Base-by-base conservation (phyloP, 2,113 vertebrate species). In the Chaetodon auriga region DNA sequence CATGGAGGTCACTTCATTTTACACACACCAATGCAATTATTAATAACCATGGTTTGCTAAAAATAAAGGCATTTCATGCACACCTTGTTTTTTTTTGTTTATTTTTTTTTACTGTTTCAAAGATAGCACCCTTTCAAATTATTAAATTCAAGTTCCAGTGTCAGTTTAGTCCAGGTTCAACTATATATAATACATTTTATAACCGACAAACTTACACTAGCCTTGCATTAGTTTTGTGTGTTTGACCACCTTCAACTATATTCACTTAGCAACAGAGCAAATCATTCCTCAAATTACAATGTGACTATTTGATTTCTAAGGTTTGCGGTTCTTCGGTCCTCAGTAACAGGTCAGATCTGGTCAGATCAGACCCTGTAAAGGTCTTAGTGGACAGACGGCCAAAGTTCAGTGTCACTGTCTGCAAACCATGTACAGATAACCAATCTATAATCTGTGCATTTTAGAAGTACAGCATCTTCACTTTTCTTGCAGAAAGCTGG, bases 381-480 rank as follows among this genome's bases (percentile, higher is more conserved):
- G 63, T 94, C 61, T 53, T 91, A 3, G 94, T 88, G 87, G 93
- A 94, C 80, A 87, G 14, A 4, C 94, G 94, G 93, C 94, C 94
- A 61, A 72, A 91, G 11, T 95, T 94, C 77, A 88, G 35, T 1
- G 78, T 91, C 6, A 23, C 94, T n/a, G 4, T 94, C 60, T 87
- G 89, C 76, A 91, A 80, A 82, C 87, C 93, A 0, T 16, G 45
- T 66, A 55, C 49, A 92, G 91, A 92, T 94, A 71, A 63, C 0
- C 19, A 48, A 15, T 30, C 30, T 30, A 30, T 19, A 5, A 54
- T 61, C 15, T 19, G 10, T 16, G 7, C 18, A 13, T 68, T 36
- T 66, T 2, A 38, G 35, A 51, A 19, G 7, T 14, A 21, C 16
- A 51, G 35, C 10, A 1, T 68, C 15, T 62, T 25, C 0, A 41